These are phyloP conservation scores for Lepidotrigona ventralis DNA, from an alignment of 1,140 invertebrate genomes.

Conservation along the genomic window DNA sequence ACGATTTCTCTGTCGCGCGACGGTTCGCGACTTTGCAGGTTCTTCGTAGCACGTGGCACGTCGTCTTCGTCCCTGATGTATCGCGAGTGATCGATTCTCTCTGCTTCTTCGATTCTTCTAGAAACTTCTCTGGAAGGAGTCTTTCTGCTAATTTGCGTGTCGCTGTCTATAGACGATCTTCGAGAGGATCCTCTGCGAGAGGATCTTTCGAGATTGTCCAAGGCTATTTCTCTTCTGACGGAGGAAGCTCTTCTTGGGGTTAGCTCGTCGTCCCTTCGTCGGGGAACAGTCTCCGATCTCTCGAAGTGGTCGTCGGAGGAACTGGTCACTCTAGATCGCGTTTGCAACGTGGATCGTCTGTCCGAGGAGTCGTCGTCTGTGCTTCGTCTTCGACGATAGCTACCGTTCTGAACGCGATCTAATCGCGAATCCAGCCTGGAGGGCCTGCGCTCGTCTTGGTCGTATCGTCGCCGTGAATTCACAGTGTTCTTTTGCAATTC, in stretches of 20 bases:
- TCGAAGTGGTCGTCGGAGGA: conserved; percentile 75
- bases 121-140: conserved; percentile 32
- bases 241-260: conserved; percentile 39
- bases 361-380: conserved; percentile 72
- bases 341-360: conserved; percentile 54
- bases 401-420: conserved; percentile 48
- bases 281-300: conserved; percentile 53
- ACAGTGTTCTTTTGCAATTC: conserved; percentile 54
- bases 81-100: conserved; percentile 3
- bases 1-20: conserved; percentile 31
- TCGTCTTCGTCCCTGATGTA: neutral
- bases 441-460: conserved; percentile 40
- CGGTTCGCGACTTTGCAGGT: conserved; percentile 20
- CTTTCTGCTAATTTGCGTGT: conserved; percentile 25
- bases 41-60: neutral
- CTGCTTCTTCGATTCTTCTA: neutral
- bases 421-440: conserved; percentile 35
- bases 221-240: conserved; percentile 24
- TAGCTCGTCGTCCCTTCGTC: conserved; percentile 36
- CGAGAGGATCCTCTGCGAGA: conserved; percentile 46
- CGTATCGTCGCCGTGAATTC: conserved; percentile 51
- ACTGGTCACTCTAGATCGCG: conserved; percentile 67
- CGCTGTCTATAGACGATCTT: conserved; percentile 57
- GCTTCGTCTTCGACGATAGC: conserved; percentile 63
- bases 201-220: conserved; percentile 50